These are phyloP conservation scores for Oenanthe oenanthe DNA, from an alignment of 2,113 vertebrate genomes.

Conservation along the genomic window DNA sequence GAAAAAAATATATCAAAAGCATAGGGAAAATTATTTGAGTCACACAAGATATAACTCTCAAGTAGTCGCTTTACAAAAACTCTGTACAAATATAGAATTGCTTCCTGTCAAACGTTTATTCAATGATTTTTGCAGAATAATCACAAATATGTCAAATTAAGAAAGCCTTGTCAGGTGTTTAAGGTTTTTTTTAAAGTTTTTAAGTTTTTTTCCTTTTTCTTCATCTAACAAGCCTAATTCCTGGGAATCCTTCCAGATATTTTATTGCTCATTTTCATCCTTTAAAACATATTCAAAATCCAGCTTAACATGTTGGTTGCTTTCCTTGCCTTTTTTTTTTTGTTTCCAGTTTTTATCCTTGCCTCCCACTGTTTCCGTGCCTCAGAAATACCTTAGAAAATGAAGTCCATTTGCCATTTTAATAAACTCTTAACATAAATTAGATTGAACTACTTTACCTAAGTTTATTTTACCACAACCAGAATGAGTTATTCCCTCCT, in stretches of 20 bases:
- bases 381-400: background rate
- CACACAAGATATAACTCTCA: fast-evolving
- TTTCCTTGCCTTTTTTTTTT: background rate
- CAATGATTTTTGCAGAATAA: background rate
- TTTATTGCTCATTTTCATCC: background rate
- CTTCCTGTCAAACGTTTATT: background rate
- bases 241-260: background rate
- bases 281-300: background rate
- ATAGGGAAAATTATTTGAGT: background rate
- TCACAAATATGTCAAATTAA: conserved; percentile 9
- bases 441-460: background rate
- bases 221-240: background rate
- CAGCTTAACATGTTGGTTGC: background rate
- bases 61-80: background rate
- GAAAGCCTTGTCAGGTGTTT: background rate
- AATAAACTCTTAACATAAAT: background rate
- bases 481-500: background rate
- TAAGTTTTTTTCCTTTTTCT: background rate
- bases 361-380: background rate
- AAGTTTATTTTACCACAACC: background rate
- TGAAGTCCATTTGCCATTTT: background rate
- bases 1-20: background rate
- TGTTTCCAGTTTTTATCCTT: background rate
- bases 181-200: background rate
- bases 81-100: background rate